Evolutionary conservation across 23 tunicate species (phyloP).

Genomic region (Botrylloides violaceus): DNA sequence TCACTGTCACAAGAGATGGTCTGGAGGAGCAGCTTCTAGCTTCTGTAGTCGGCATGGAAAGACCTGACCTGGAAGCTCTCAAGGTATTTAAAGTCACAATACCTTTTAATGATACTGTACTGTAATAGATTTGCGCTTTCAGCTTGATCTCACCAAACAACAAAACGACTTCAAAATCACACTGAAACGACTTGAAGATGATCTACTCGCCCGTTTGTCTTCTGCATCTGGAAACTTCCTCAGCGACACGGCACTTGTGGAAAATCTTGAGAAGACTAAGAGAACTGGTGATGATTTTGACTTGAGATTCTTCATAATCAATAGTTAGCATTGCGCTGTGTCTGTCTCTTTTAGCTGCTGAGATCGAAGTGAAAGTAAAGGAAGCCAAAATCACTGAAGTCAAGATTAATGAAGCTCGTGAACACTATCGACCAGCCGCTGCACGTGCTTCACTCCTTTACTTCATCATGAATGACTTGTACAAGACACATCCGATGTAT

Average conservation of each 20-base stretch:
- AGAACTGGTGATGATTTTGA: slow-evolving; percentile 41
- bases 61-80: slow-evolving; percentile 88
- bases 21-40: slow-evolving; percentile 95
- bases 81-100: slow-evolving; percentile 38
- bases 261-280: slow-evolving; percentile 94
- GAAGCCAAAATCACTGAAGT: slow-evolving; percentile 90
- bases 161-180: slow-evolving; percentile 98
- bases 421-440: slow-evolving; percentile 95
- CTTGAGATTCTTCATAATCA: background rate
- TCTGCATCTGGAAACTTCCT: slow-evolving; percentile 97
- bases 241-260: slow-evolving; percentile 93
- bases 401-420: slow-evolving; percentile 93
- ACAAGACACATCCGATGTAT: slow-evolving; percentile 98
- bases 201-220: slow-evolving; percentile 79
- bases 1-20: slow-evolving; percentile 99
- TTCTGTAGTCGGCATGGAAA: slow-evolving; percentile 91
- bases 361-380: slow-evolving; percentile 80
- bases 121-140: background rate
- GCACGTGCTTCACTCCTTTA: slow-evolving; percentile 89
- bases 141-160: slow-evolving; percentile 91
- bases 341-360: slow-evolving; percentile 55
- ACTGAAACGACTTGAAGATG: slow-evolving; percentile 85
- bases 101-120: background rate
- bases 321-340: no score
- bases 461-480: slow-evolving; percentile 87